Percentiles rank a stretch among this genome's conserved stretches.
phyloP scores from a whole-genome alignment of 2,888 invertebrate genomes.

The Platycheirus rosarum region DNA sequence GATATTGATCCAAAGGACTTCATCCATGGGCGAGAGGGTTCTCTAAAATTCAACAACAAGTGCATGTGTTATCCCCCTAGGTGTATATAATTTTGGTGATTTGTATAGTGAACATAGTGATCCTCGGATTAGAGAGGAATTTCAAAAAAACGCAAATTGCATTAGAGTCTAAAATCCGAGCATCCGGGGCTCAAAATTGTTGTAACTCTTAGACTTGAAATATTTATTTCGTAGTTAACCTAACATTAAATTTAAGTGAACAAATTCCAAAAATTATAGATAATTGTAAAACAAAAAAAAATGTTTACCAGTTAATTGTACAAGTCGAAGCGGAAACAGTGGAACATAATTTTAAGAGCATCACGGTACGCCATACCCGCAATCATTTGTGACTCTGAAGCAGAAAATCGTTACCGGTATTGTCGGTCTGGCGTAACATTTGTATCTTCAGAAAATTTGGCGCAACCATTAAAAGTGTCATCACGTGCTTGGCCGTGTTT shows the following conservation, averaged over 20 bases:
- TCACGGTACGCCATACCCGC: constrained; percentile 4
- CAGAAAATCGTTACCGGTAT: constrained; percentile 57
- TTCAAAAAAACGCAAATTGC: not conserved
- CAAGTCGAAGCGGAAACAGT: constrained; percentile 40
- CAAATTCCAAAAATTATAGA: constrained; percentile 32
- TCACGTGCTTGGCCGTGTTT: constrained; percentile 64
- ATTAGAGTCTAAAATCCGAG: constrained; percentile 27
- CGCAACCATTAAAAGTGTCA: constrained; percentile 60
- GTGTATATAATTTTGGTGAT: constrained; percentile 14
- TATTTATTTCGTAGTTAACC: constrained; percentile 2
- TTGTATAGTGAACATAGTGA: constrained; percentile 12
- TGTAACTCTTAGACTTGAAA: not conserved
- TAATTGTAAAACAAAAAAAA: constrained; percentile 23
- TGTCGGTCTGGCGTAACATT: constrained; percentile 21
- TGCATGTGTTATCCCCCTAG: too few relatives aligned
- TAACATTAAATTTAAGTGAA: constrained; percentile 34
- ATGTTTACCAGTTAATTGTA: constrained; percentile 11
- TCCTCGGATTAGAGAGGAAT: not conserved
- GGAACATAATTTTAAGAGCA: not conserved
- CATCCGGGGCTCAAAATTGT: constrained; percentile 9
- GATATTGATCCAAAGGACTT: constrained; percentile 81
- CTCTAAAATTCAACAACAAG: constrained; percentile 71
- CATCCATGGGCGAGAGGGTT: constrained; percentile 82
- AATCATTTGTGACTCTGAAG: constrained; percentile 53
- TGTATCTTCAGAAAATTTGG: constrained; percentile 20